Evolutionary conservation across 2,797 vertebrate species (phyloP), one percentile per base, ranked within the genome.

Genomic region (Perodicticus potto): DNA sequence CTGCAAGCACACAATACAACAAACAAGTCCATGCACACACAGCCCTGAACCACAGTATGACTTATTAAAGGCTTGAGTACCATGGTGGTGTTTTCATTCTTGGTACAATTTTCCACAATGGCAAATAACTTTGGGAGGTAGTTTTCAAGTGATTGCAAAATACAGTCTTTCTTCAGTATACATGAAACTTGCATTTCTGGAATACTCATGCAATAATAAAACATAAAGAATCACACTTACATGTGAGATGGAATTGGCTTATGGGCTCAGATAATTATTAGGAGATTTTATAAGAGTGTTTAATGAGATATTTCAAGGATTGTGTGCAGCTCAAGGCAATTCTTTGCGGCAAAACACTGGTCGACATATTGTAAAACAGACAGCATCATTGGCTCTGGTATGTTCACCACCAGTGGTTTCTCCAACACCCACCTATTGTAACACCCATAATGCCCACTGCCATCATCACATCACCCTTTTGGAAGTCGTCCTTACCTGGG

Each of bases 381-480:
- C 3, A 40, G 20, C 6, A 10, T 23, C 14, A 7, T 9, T 34
- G 37, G n/a, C 14, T 22, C n/a, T 10, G 4, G 3, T 4, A 7
- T 14, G 3, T 13, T 19, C 25, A 22, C 0, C 0, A 5, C 22
- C 63, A 55, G 1, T 20, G 5, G n/a, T 10, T 12, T 49, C 92
- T 84, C 70, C 40, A 77, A 0, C 4, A 2, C 9, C 12, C 2
- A 7, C 29, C 0, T 6, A 5, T 8, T 11, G 4, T 27, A 45
- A 78, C 29, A 89, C 25, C 23, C n/a, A 57, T n/a, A 70, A 20
- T 63, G 73, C 20, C 20, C 78, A 55, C 0, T 10, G 22, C 13
- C 45, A 69, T 81, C 76, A 57, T 53, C 69, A 87, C 45, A 27
- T 17, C 61, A 57, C 25, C 5, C 37, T 59, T 37, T 22, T 45